Evolutionary conservation across 1,140 invertebrate species (phyloP), one percentile per base, ranked within the genome.

Genomic region (Drosophila ogumai): DNA sequence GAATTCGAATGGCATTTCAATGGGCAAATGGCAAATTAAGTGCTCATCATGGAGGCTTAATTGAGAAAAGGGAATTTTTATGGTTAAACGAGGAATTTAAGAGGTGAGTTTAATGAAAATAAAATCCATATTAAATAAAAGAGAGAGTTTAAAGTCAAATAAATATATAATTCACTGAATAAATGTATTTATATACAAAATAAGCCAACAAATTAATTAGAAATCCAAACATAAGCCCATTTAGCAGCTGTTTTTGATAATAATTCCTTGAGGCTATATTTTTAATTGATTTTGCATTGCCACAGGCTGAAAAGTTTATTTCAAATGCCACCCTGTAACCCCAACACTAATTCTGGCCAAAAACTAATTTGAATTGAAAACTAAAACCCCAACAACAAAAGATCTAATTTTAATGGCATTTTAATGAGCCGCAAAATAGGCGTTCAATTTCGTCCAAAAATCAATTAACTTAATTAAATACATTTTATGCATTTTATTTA

Each of bases 351-450:
- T n/a, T n/a, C n/a, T n/a, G n/a, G n/a, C 13, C 1, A 7, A 34
- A 69, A 52, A 75, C 47, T 36, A 67, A 75, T 58, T 58, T 56
- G 60, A 76, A 52, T 40, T 43, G 34, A 85, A 68, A 77, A 80
- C 46, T 58, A 54, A 82, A 79, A 78, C 13, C 65, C 54, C 68
- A 76, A 15, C 72, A 28, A 50, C 49, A 60, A 32, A 50, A 50
- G 17, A 60, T 52, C 46, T 17, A 76, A 78, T 77, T 76, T 80
- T 87, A 88, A 87, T 84, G 84, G 72, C 82, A 84, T 82, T 87
- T 87, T 87, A 87, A 87, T 87, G 80, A 82, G 82, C 80, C 60
- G 66, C 72, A 66, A 82, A 82, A 82, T 80, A 69, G 50, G 76
- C 79, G 59, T 50, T 58, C 76, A 61, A 88, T 88, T 87, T 82